Conservation (phyloP, 2,797 vertebrate genomes). For the Coregonus sp. region DNA sequence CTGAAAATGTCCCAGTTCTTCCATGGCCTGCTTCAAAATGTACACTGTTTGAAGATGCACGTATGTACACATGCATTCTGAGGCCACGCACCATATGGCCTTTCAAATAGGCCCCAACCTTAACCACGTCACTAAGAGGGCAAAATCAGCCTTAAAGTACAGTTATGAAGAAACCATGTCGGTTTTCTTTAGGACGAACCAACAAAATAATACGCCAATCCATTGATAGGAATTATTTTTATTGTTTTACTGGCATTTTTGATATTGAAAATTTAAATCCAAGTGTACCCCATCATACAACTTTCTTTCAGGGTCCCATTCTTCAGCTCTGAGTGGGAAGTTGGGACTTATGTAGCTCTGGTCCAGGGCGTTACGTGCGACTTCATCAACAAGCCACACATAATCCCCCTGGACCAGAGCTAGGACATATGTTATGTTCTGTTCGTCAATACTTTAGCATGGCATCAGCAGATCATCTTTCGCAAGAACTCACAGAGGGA, state of each 20-base stretch:
- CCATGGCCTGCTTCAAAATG: too few relatives aligned
- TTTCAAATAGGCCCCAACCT: not conserved
- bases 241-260: conserved; percentile 66
- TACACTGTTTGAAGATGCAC: too few relatives aligned
- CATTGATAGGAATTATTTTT: conserved; percentile 57
- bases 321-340: conserved; percentile 52
- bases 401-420: not conserved
- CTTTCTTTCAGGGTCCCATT: conserved; percentile 49
- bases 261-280: conserved; percentile 67
- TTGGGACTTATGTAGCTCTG: conserved; percentile 36
- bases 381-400: too few relatives aligned
- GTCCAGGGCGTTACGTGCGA: not conserved
- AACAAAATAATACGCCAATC: conserved; percentile 29
- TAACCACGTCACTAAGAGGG: not conserved
- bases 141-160: not conserved
- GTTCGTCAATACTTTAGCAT: conserved; percentile 32
- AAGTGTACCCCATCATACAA: conserved; percentile 63
- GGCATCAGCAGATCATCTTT: conserved; percentile 54
- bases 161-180: not conserved
- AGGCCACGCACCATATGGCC: too few relatives aligned
- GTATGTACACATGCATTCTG: not conserved
- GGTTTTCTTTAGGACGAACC: too few relatives aligned
- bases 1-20: too few relatives aligned
- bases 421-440: conserved; percentile 10
- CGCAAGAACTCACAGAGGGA: conserved; percentile 41